Evolutionary conservation across 2,113 vertebrate genomes (phyloP), one percentile per base, ranked within the genome.

Genomic region (Clinocottus analis): DNA sequence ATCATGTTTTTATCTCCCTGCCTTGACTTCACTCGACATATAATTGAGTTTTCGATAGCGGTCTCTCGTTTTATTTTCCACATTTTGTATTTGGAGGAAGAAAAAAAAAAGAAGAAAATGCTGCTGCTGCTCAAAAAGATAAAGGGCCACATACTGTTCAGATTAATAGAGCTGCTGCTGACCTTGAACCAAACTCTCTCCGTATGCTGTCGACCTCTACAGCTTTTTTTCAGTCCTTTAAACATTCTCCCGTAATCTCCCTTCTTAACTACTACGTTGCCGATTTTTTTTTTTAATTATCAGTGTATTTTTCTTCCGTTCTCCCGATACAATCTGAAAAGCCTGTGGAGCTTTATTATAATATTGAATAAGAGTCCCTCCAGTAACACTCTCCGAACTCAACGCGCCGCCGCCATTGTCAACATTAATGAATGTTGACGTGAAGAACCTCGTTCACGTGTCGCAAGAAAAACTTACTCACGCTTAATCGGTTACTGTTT

Each of bases 381-480:
- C 16, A 29, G 14, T 56, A 74, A 60, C 16, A 1, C 37, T 67
- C 19, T 29, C 0, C 17, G 64, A 23, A 71, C 72, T 72, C 25
- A 2, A n/a, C 75, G 14, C 19, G 1, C 33, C 71, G 79, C 76
- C 47, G 2, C 19, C 31, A 31, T 72, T 84, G 64, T 90, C 81
- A 63, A 35, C 43, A 3, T 29, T 86, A 60, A 82, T 87, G 45
- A 80, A 83, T 61, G 8, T 8, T 39, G 60, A 80, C 67, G 67
- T 85, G 72, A 75, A 31, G 61, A 75, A 79, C 85, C 27, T 25
- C 71, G 62, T 53, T 80, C 31, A 29, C 72, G n/a, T n/a, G n/a
- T n/a, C n/a, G n/a, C n/a, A n/a, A n/a, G n/a, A n/a, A n/a, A n/a
- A n/a, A n/a, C n/a, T n/a, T n/a, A n/a, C n/a, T n/a, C n/a, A n/a